A percentile compares a stretch with the other conserved stretches of the same genome.
phyloP scores from a whole-genome alignment of 2,888 invertebrate species.

The Tetranychus piercei region DNA sequence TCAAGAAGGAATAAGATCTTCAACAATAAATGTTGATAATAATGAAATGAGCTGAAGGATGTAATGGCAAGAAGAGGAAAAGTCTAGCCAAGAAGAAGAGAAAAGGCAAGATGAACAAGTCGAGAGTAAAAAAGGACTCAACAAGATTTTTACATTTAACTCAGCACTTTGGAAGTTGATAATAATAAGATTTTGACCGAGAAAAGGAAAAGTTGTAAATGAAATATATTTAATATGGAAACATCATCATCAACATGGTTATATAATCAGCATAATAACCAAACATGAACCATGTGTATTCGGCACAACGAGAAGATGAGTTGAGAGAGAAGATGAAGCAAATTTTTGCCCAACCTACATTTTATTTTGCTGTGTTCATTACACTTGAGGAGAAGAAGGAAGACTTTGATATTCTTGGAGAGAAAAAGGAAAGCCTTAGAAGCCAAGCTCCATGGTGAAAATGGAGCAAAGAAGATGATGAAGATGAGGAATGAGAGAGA shows the following conservation, averaged over 20 bases:
- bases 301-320: no score
- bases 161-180: neutral
- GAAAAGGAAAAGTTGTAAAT: neutral
- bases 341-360: neutral
- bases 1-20: no score
- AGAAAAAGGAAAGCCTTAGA: neutral
- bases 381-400: neutral
- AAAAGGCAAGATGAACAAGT: neutral
- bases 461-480: neutral
- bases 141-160: neutral
- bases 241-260: neutral
- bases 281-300: neutral
- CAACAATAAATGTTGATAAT: no score
- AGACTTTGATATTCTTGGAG: neutral
- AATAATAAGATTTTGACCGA: neutral
- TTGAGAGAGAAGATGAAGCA: neutral
- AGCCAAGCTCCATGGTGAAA: neutral
- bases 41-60: no score
- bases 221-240: neutral
- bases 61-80: neutral
- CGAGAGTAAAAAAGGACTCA: neutral
- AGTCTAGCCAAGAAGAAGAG: neutral
- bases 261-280: neutral
- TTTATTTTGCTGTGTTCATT: neutral
- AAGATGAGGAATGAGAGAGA: conserved; percentile 5